Base-by-base conservation (phyloP, 2,888 invertebrate species). In the Eretmocerus hayati region DNA sequence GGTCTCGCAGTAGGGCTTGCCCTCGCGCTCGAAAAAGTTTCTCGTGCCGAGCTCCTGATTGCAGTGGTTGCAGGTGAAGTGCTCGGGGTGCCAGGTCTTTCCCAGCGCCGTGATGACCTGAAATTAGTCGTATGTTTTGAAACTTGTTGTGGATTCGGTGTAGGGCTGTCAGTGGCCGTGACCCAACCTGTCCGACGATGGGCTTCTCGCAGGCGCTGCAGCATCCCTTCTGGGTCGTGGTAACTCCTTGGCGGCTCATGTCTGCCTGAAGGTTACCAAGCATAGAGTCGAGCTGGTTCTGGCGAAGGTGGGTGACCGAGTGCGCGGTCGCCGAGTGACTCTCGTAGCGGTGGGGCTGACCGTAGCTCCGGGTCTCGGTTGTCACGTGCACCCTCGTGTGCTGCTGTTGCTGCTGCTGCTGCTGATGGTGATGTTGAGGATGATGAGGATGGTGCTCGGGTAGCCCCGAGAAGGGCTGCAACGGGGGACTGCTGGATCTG, bases 151-250 rank as follows among this genome's bases (percentile, higher is more conserved):
- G 26, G 6, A 9, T 26, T 26, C 26, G 26, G 26, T 11, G 11
- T 26, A 26, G 26, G 11, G 11, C 26, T 11, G 26, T 11, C 26
- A 26, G 26, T 11, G n/a, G 26, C 26, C 26, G 26, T 22, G 19
- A n/a, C 18, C 21, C 72, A 67, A 83, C 87, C 84, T 96, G 95
- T 62, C 99, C 99, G 53, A 97, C 94, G 74, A 99, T 97, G 58
- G 97, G 94, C 68, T 99, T 97, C 74, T 93, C 91, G 79, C 99
- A 99, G 60, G 94, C 94, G 71, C 84, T 93, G 84, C 99, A 99
- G 79, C 95, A 94, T 66, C 99, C 97, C 78, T 99, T 97, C 72
- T 97, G 95, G 63, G 95, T 93, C 56, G 96, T 96, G 73, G 88
- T 94, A 57, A 97, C 92, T 75, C 97, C 97, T 81, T 97, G 97